Base-by-base conservation (phyloP, 2,113 vertebrate species). In the Accipiter cooperii region DNA sequence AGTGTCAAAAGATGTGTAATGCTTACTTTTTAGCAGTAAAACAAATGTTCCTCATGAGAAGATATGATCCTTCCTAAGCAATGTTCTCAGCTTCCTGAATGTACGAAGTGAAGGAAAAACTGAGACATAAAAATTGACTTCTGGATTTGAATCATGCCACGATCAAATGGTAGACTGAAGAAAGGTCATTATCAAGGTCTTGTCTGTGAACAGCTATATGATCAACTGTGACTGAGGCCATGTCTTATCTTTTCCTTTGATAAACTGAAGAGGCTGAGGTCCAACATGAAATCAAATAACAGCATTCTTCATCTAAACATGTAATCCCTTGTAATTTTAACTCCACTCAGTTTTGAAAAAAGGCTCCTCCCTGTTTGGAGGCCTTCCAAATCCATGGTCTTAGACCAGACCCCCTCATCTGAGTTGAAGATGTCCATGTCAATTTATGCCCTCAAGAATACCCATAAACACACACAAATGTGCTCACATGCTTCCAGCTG, bases 1-100 rank as follows among this genome's bases (percentile, higher is more conserved):
- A 75, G 25, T 46, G 60, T 73, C 40, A 76, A 75, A 84, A 69
- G 47, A 79, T 91, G 66, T 46, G 86, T 94, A 73, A 96, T 89
- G 81, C 58, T 96, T 93, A 94, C 81, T 51, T 96, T 34, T 95
- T 33, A 81, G 70, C 66, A 89, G 79, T 69, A 82, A 93, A 95
- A 84, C 52, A 82, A 73, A 82, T 49, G 42, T 93, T 95, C 49
- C n/a, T 95, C 31, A 10, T 51, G 77, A 80, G 77, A 92, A 96
- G 69, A 74, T 49, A 33, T 4, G 24, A 46, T 52, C 42, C 46
- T 95, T 66, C 79, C 65, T 36, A 52, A 91, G 70, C 46, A 65
- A 73, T 33, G 57, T 82, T 76, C 74, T 89, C 52, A 63, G 31
- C 61, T 84, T 87, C n/a, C 34, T 74, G 65, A 73, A 64, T 36